Base-by-base conservation (phyloP, 1,140 invertebrate species). In the Conopomorpha cramerella region DNA sequence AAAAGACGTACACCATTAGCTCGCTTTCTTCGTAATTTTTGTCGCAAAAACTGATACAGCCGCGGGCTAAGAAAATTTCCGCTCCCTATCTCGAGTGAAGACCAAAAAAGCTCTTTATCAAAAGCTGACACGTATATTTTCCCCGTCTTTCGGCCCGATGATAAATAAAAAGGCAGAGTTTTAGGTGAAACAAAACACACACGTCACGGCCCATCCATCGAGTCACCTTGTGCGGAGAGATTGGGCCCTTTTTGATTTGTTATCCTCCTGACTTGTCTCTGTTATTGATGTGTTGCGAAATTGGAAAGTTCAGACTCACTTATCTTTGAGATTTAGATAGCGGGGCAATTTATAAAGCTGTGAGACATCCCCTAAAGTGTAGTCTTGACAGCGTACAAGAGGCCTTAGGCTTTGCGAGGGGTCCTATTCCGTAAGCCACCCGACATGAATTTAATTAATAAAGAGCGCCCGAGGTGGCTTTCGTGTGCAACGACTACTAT, bases 251-350 rank as follows among this genome's bases (percentile, higher is more conserved):
- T 66, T 68, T 74, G 70, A 74, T 71, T 62, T 71, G 63, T 71
- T 55, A 58, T 55, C 55, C 61, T 40, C 34, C 32, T 39, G 48
- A 33, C 43, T 44, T 58, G 70, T 66, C 67, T 70, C 36, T 70
- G 59, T 70, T 72, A 72, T 72, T 74, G 67, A 74, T 74, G 67
- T 68, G 68, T 70, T 50, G 56, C 63, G 60, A 61, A 71, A 74
- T 74, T 74, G 70, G 70, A 71, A 71, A 68, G 67, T 72, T 72
- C 58, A 68, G 64, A 40, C 55, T 53, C 55, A 66, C 61, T 74
- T 74, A 71, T 74, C 70, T 71, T 50, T 55, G 43, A 74, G 65
- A 72, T 74, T 66, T 64, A 74, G 70, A 74, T 74, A 70, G 65
- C 63, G 40, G 47, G 58, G 61, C 65, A 68, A 74, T 72, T 72